Conservation (phyloP, 2,888 invertebrate genomes). For the Pristionchus exspectatus region DNA sequence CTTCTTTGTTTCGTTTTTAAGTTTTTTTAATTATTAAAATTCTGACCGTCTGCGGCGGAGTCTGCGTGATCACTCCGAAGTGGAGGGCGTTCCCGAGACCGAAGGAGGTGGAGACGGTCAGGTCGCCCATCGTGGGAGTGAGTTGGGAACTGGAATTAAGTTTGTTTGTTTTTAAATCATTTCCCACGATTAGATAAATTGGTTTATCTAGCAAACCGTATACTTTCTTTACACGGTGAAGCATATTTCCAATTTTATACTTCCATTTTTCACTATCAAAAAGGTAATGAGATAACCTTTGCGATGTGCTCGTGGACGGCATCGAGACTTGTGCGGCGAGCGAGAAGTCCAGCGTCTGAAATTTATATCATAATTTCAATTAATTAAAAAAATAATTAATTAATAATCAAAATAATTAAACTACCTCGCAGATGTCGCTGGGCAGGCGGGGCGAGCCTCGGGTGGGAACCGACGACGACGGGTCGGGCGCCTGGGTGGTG, state of each 20-base stretch:
- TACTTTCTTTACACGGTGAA: background rate
- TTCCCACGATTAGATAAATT: no score
- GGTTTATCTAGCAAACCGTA: no score
- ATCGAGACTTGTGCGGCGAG: background rate
- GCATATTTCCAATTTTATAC: background rate
- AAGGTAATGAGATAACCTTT: background rate
- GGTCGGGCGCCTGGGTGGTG: background rate
- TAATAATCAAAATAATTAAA: background rate
- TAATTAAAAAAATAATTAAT: background rate
- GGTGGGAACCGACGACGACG: background rate
- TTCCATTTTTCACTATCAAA: background rate
- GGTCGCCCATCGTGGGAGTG: slow-evolving; percentile 10
- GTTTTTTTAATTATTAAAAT: background rate
- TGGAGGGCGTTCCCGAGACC: background rate
- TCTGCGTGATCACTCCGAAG: slow-evolving; percentile 22
- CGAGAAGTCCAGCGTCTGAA: slow-evolving; percentile 15
- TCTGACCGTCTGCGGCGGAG: background rate
- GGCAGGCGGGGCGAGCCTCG: slow-evolving; percentile 8
- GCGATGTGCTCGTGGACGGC: background rate
- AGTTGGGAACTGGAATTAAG: background rate
- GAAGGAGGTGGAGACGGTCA: slow-evolving; percentile 34
- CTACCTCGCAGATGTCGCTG: slow-evolving; percentile 19
- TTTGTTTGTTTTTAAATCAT: no score
- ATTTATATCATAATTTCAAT: background rate
- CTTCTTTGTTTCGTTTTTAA: no score